Evolutionary conservation across 2,113 vertebrate genomes (phyloP).

Genomic region (Petaurus breviceps): DNA sequence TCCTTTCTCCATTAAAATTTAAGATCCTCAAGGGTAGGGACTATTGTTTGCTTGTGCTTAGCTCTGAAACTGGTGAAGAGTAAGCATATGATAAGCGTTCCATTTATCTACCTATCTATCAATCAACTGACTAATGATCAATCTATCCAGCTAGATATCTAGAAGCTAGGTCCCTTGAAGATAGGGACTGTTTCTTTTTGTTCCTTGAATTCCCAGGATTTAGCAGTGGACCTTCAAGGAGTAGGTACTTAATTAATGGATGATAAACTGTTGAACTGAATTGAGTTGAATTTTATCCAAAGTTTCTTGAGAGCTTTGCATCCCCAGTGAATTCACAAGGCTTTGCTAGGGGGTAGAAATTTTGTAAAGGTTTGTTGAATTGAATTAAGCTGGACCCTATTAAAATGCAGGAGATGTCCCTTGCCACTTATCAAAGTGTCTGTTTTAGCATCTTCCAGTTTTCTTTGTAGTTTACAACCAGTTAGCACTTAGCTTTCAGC

Average conservation of each 20-base stretch:
- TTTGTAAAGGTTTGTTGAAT: constrained; percentile 8
- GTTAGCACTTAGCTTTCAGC: constrained; percentile 71
- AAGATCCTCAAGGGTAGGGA: neutral
- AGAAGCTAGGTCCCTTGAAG: neutral
- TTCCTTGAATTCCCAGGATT: neutral
- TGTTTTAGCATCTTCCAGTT: constrained; percentile 47
- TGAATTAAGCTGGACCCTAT: constrained; percentile 29
- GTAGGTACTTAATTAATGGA: neutral
- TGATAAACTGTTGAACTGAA: neutral
- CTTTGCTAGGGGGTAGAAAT: neutral
- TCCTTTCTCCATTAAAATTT: neutral
- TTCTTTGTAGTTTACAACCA: constrained; percentile 59
- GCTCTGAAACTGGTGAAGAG: neutral
- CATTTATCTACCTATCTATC: neutral
- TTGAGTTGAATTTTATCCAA: neutral
- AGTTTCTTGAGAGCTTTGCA: neutral
- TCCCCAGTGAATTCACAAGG: neutral
- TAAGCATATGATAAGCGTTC: neutral
- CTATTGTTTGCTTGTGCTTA: neutral
- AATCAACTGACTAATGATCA: neutral
- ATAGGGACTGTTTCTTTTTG: neutral
- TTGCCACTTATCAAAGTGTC: constrained; percentile 63
- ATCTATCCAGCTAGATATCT: neutral
- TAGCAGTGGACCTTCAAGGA: neutral
- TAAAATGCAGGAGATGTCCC: constrained; percentile 58